Evolutionary conservation across 2,888 invertebrate genomes (phyloP).

Genomic region (Cephus pygmeus): DNA sequence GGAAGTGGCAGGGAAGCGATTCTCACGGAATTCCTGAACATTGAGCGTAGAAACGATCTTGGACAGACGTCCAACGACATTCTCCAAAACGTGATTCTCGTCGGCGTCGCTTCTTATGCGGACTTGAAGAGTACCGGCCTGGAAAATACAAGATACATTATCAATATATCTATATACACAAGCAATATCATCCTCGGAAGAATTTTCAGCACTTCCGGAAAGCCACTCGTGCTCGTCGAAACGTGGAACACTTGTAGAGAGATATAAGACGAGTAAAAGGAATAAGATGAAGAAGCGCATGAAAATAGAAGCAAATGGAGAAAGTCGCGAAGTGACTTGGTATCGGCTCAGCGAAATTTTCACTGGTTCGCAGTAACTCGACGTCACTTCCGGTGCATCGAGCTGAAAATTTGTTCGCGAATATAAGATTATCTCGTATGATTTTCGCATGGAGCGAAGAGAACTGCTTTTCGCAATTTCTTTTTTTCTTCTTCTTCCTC

Average conservation of each 20-base stretch:
- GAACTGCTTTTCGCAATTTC: background rate
- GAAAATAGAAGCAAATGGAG: background rate
- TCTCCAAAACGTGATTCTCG: constrained; percentile 72
- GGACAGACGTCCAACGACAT: constrained; percentile 70
- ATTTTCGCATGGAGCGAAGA: background rate
- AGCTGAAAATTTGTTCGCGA: background rate
- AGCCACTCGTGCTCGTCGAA: background rate
- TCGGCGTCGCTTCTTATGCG: constrained; percentile 72
- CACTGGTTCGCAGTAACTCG: background rate
- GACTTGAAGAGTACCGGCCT: constrained; percentile 72
- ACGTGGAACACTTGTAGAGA: background rate
- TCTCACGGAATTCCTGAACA: constrained; percentile 67
- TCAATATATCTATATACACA: background rate
- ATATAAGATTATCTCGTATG: background rate
- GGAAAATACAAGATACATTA: constrained; percentile 23
- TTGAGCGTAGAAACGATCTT: constrained; percentile 69
- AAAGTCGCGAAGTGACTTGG: background rate
- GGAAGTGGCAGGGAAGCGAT: constrained; percentile 15
- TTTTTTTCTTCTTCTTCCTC: background rate
- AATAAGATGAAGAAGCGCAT: background rate
- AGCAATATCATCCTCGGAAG: background rate
- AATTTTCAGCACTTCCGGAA: background rate
- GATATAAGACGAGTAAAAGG: background rate
- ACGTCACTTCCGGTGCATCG: background rate
- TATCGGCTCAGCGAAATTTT: background rate